These are phyloP conservation scores for Phocoena phocoena DNA, from an alignment of 2,113 vertebrate species.

Conservation along the genomic window DNA sequence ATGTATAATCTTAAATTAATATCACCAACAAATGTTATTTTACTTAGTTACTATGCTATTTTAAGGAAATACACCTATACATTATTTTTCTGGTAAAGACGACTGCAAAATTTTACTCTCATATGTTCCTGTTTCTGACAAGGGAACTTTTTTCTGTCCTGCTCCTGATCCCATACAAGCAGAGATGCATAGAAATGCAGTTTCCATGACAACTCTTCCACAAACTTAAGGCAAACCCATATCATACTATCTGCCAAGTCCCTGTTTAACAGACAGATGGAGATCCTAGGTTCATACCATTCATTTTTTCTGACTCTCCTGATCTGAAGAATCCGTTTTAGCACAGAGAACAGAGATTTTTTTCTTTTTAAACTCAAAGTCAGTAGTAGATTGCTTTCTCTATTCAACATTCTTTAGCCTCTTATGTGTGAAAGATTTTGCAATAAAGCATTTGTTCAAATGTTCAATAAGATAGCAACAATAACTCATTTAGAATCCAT, in stretches of 20 bases:
- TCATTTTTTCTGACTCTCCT: neutral
- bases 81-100: neutral
- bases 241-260: neutral
- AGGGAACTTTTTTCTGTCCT: conserved; percentile 35
- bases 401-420: neutral
- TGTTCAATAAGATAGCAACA: neutral
- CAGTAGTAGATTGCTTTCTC: neutral
- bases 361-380: neutral
- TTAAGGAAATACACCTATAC: neutral
- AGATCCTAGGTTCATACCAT: neutral
- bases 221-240: conserved; percentile 42
- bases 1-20: neutral
- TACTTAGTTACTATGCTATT: neutral
- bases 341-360: neutral
- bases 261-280: neutral
- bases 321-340: neutral
- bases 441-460: neutral
- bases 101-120: neutral
- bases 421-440: neutral
- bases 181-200: conserved; percentile 34
- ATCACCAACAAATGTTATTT: neutral
- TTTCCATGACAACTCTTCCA: conserved; percentile 60
- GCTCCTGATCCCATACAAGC: conserved; percentile 4
- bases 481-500: neutral
- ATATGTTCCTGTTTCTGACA: neutral